phyloP scores from a whole-genome alignment of 2,797 vertebrate species.

The Coreius guichenoti region DNA sequence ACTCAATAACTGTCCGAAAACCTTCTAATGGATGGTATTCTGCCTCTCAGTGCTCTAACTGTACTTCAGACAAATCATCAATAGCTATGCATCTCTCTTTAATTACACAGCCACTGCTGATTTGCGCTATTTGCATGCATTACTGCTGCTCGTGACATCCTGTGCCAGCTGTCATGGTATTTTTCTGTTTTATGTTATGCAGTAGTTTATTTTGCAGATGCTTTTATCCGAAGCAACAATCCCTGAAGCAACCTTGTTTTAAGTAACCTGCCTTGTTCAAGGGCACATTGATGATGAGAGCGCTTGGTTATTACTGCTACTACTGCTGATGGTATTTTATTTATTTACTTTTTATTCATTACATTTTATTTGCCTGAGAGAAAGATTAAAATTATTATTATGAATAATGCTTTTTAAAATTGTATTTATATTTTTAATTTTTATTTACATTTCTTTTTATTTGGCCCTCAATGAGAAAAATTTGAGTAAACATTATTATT shows the following conservation, averaged over 20 bases:
- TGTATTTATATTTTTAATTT: not conserved
- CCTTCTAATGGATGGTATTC: not conserved
- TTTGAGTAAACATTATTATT: not conserved
- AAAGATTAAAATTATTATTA: not conserved
- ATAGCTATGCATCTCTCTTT: not conserved
- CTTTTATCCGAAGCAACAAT: not conserved
- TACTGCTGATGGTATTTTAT: not conserved
- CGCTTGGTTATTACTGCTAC: not conserved
- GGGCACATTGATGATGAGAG: not conserved
- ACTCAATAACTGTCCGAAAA: slow-evolving; percentile 18
- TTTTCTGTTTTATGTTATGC: not conserved
- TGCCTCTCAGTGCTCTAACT: not conserved
- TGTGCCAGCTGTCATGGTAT: not conserved
- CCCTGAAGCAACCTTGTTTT: not conserved
- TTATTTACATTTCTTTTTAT: not conserved
- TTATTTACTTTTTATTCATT: not conserved
- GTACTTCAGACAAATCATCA: not conserved
- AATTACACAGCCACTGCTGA: not conserved
- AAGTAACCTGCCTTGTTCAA: not conserved
- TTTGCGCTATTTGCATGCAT: not conserved
- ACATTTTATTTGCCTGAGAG: not conserved
- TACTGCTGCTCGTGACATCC: not conserved
- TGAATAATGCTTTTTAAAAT: not conserved
- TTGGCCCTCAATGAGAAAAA: not conserved
- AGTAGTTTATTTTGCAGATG: not conserved